Evolutionary conservation across 2,888 invertebrate genomes (phyloP).

Genomic region (Archaeoteleia sp.): DNA sequence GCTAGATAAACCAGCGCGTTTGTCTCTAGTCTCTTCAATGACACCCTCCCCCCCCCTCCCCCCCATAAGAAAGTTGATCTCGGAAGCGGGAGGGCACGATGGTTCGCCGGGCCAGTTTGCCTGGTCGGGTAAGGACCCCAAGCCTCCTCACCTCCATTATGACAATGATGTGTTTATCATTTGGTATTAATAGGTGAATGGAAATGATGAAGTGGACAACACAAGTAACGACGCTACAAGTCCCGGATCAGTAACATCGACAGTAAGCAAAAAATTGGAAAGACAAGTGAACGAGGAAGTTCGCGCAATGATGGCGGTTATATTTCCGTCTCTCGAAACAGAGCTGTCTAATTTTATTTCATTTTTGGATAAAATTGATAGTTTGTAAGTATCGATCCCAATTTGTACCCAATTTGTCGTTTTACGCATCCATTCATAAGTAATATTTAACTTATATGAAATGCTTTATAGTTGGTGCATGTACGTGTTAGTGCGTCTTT

Average conservation of each 20-base stretch:
- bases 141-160: too few relatives aligned
- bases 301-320: constrained; percentile 88
- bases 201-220: constrained; percentile 65
- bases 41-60: too few relatives aligned
- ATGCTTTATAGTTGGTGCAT: constrained; percentile 86
- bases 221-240: constrained; percentile 66
- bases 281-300: constrained; percentile 87
- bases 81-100: too few relatives aligned
- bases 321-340: constrained; percentile 91
- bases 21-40: too few relatives aligned
- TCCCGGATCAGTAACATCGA: constrained; percentile 68
- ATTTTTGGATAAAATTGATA: constrained; percentile 90
- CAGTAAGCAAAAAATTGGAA: constrained; percentile 78
- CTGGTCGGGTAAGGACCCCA: too few relatives aligned
- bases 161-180: too few relatives aligned
- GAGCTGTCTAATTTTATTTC: constrained; percentile 91
- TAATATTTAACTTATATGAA: neutral
- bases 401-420: too few relatives aligned
- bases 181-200: constrained; percentile 51
- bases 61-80: too few relatives aligned
- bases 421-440: neutral
- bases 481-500: constrained; percentile 92
- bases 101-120: too few relatives aligned
- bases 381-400: constrained; percentile 88
- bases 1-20: too few relatives aligned